phyloP scores from a whole-genome alignment of 1,140 invertebrate genomes.

The Cydia splendana region DNA sequence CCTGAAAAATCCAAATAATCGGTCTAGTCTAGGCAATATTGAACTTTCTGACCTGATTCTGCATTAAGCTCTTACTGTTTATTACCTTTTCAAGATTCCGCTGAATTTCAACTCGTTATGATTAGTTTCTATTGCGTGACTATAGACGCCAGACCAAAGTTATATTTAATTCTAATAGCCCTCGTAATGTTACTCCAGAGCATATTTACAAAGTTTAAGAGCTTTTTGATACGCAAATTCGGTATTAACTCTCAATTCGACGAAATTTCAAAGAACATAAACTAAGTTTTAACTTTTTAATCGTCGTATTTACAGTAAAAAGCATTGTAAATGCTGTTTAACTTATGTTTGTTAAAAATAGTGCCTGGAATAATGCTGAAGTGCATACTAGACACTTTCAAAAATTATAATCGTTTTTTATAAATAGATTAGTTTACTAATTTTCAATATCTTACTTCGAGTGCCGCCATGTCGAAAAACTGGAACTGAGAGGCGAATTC shows the following conservation, averaged over 20 bases:
- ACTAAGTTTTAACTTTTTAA: background rate
- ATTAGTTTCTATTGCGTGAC: background rate
- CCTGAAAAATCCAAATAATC: too few relatives aligned
- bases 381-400: too few relatives aligned
- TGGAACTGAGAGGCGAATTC: too few relatives aligned
- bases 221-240: background rate
- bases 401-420: too few relatives aligned
- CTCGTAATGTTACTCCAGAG: background rate
- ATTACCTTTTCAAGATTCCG: too few relatives aligned
- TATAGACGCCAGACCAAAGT: background rate
- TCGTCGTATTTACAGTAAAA: background rate
- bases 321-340: background rate
- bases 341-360: background rate
- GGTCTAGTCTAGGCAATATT: too few relatives aligned
- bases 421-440: too few relatives aligned
- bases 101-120: background rate
- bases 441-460: too few relatives aligned
- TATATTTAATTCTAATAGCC: background rate
- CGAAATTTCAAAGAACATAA: background rate
- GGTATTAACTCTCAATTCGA: background rate
- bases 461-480: too few relatives aligned
- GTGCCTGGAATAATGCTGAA: too few relatives aligned
- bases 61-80: too few relatives aligned
- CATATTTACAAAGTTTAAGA: slow-evolving; percentile 6
- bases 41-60: too few relatives aligned